Conservation (phyloP, 2,888 invertebrate genomes). For the Pharmacophagus antenor region DNA sequence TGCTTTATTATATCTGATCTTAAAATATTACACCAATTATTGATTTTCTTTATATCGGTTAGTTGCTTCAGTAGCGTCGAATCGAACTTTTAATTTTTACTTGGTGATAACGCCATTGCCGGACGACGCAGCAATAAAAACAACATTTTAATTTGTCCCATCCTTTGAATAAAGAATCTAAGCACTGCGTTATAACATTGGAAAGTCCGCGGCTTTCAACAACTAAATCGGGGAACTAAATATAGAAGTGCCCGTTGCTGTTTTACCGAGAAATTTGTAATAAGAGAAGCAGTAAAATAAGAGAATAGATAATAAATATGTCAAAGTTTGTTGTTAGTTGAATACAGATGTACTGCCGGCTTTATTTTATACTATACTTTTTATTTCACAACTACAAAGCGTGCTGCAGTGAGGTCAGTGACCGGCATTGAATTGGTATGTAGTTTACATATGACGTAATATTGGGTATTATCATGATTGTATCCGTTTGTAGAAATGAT, state of each 20-base stretch:
- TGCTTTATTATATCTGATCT: too few relatives aligned
- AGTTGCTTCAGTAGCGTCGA: too few relatives aligned
- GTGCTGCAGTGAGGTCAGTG: constrained; percentile 12
- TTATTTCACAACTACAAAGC: constrained; percentile 19
- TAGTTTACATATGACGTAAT: constrained; percentile 8
- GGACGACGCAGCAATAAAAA: background rate
- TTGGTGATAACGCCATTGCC: background rate
- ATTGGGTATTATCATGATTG: too few relatives aligned
- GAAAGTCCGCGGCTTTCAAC: constrained; percentile 16
- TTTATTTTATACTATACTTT: constrained; percentile 27
- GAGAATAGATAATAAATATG: constrained; percentile 31
- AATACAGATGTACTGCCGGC: constrained; percentile 26
- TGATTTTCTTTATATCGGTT: too few relatives aligned
- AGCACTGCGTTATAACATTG: background rate
- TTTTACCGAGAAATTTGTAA: constrained; percentile 23
- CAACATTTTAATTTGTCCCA: constrained; percentile 3
- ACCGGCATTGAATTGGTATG: constrained; percentile 15
- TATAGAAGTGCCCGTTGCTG: constrained; percentile 7
- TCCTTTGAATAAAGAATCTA: background rate
- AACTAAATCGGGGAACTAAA: constrained; percentile 12
- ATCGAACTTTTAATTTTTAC: too few relatives aligned
- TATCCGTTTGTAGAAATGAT: too few relatives aligned
- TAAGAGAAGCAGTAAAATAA: constrained; percentile 29
- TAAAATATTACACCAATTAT: too few relatives aligned
- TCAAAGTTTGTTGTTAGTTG: constrained; percentile 23